Evolutionary conservation across 1,140 invertebrate genomes (phyloP), one percentile per base, ranked within the genome.

Genomic region (Tachypleus tridentatus): DNA sequence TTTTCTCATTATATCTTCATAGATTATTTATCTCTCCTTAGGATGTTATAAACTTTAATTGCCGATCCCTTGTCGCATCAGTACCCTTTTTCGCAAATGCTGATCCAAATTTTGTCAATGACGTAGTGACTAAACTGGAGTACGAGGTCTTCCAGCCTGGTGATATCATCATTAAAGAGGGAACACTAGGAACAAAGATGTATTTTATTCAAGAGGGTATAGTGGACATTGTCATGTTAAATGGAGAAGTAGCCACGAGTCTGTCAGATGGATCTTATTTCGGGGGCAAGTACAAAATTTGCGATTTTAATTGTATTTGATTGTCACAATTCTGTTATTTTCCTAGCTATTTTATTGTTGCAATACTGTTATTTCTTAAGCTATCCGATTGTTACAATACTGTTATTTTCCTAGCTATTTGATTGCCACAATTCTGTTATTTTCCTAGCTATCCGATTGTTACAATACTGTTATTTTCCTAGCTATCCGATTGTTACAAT

Each of bases 91-190:
- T 98, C 80, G 91, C 93, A 58, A 95, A 97, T 77, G 94, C 94
- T 63, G 94, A 98, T 80, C 91, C 91, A 66, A 93, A 95, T 81
- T 97, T 98, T 79, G 93, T 98, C 70, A 96, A 93, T 58, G 93
- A 97, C 76, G 92, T 97, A 72, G 91, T 97, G 73, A 95, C 92
- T 72, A 97, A 97, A 83, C 84, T 97, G 73, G 86, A 89, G 83
- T 97, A 97, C 82, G 94, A 98, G 86, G 93, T 97, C 82, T 97
- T 97, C 86, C 94, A 97, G 80, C 93, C 94, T 82, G 91, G 91
- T 82, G 91, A 95, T 84, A 93, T 93, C 78, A 94, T 96, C 76
- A 94, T 95, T 79, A 94, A 93, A 82, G 93, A 98, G 80, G 94
- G 94, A 72, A 97, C 93, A 66, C 94, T 97, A 74, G 90, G 94